Evolutionary conservation across 1,140 invertebrate species (phyloP), one percentile per base, ranked within the genome.

Genomic region (Drosophila orosa): DNA sequence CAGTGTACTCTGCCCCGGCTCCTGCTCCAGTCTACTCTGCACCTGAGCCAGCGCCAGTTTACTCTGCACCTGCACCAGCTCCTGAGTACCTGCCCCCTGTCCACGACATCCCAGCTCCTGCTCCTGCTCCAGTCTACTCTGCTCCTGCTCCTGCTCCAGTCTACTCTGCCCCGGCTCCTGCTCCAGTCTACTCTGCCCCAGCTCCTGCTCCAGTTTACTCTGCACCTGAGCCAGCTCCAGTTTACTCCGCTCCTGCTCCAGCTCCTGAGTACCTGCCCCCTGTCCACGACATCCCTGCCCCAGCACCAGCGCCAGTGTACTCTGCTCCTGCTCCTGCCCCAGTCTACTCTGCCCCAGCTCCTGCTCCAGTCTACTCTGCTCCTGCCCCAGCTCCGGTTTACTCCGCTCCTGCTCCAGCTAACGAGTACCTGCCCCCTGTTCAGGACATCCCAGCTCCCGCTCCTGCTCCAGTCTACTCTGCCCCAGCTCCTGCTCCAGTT

Each of bases 51-150:
- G 45, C 55, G 15, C 40, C 75, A 19, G 54, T 65, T 4, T 44
- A 75, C 61, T 57, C 75, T 0, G 73, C n/a, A n/a, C 75, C 75
- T 4, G 75, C 76, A 0, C 77, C 78, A 0, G 68, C 61, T 45
- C 77, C 81, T 9, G 74, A 82, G 63, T 83, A 83, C 22, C 73
- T 78, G 58, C 80, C 68, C 9, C 78, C 80, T 37, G 74, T 71
- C 17, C 80, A 82, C 27, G 78, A 82, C 17, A 63, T 83, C 44
- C 50, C 78, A 7, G 79, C 74, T 0, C 76, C 76, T 1, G 75
- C 75, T 1, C 76, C 78, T 0, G 68, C 74, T 40, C 74, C 83
- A 7, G 62, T 59, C 0, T 79, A 67, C 71, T 62, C 74, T 0
- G 61, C 66, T 1, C 60, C 66, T 1, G 66, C 63, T 2, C 60